Base-by-base conservation (phyloP, 2,113 vertebrate genomes). In the Pachyramphus minor region DNA sequence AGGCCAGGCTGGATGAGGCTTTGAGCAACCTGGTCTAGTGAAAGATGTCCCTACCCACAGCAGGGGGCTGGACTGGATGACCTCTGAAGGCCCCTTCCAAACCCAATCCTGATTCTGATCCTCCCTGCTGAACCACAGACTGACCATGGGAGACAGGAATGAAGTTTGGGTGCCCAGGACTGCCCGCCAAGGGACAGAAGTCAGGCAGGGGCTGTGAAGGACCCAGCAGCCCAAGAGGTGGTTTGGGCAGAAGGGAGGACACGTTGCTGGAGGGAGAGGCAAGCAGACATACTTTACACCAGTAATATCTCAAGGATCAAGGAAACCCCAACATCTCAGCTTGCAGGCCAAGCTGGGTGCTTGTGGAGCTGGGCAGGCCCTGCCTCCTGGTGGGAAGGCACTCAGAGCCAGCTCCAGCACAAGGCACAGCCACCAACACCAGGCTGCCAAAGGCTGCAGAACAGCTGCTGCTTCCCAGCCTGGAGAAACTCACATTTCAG, bases 391-490 rank as follows among this genome's bases (percentile, higher is more conserved):
- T 14, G 4, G 0, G 1, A 62, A 1, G 0, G 49, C 55, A 20
- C 60, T 20, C 19, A 0, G 49, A 86, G 72, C 67, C 86, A 92
- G 93, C 80, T 79, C 79, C 59, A 45, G 87, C 73, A 60, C 84
- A 30, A 3, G 0, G 90, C 67, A 79, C 83, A 90, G 59, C 86
- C 8, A 0, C 1, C 23, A 95, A 84, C 72, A 67, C 39, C 71
- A 35, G 35, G 39, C 73, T 93, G 53, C 76, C 19, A 59, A 82
- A 69, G n/a, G 78, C 87, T 91, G 73, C 11, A 2, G 76, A 95
- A 89, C 95, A 97, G 96, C 95, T 97, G 95, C 84, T 94, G 92
- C 92, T 76, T 91, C 72, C 91, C 89, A 95, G 89, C 74, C 71
- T 6, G 74, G 67, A 87, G 91, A 94, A 92, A 82, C 71, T 45